Evolutionary conservation across 2,888 invertebrate genomes (phyloP), one percentile per base, ranked within the genome.

Genomic region (Epiblema foenella): DNA sequence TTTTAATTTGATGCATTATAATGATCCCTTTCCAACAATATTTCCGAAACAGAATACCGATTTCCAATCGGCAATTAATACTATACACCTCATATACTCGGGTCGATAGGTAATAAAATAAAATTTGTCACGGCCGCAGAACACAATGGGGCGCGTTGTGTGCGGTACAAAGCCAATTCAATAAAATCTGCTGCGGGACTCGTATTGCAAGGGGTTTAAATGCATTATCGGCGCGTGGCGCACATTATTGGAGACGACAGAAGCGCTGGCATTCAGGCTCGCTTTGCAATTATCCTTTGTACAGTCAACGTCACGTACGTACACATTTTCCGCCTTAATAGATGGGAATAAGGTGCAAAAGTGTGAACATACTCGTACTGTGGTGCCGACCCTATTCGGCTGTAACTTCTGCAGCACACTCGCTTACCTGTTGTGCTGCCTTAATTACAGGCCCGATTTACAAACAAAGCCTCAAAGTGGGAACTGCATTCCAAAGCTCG

Each of bases 111-210:
- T 81, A 82, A 83, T 84, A 84, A 84, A 86, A 85, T 81, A 81
- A 85, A 87, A 87, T 84, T 86, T 85, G 84, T 86, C 85, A 85
- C 85, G 85, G 82, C 78, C 81, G 78, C 77, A 74, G 77, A 80
- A 79, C 80, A 87, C 87, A 90, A 89, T 86, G 79, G 84, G 78
- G 78, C 78, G 79, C 84, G 80, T 80, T 80, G 84, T 84, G 80
- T 80, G 81, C 79, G 76, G 79, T 85, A 88, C 85, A 88, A 87
- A 86, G 86, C 84, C 88, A 88, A 90, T 89, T 86, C 89, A 90
- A 90, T 90, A 87, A 89, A 89, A 87, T 86, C 83, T 77, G 77
- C 77, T 78, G 80, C 80, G 81, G 81, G 82, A 83, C 82, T 85
- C 79, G 84, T 84, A 85, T 84, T 84, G 82, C 83, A 82, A 83